Evolutionary conservation across 2,888 invertebrate genomes (phyloP), one percentile per base, ranked within the genome.

Genomic region (Gnatocerus cornutus): DNA sequence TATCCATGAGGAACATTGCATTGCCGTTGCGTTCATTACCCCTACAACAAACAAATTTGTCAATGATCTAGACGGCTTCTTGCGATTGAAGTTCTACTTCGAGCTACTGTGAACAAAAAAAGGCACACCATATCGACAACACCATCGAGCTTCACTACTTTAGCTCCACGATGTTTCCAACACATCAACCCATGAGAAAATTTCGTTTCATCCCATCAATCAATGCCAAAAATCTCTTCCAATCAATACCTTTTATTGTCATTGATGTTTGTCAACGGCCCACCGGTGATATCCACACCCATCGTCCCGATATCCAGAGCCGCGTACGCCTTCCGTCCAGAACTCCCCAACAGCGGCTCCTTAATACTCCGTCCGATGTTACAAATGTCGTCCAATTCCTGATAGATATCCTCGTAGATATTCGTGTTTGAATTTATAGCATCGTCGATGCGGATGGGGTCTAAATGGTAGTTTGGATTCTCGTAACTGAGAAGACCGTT

Each of bases 401-500:
- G 88, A 85, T 92, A 93, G 67, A 67, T 67, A 30, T 67, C 63
- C 27, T 70, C 70, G 58, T 67, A 93, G 74, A 92, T 83, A 52
- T 87, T 87, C 48, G 86, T 86, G 84, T 90, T 90, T 76, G 89
- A 90, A 83, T 91, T 91, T 79, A 90, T 88, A 56, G 92, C 93
- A 78, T 93, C 92, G 86, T 93, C 93, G 81, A 94, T 87, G 5
- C 92, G 88, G 48, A 91, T 89, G 68, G 93, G 92, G 82, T 92
- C 92, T 87, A 94, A 85, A 82, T 93, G 94, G 86, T 96, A 96
- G 87, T 96, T 96, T 21, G 96, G 95, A 85, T 96, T 96, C 87
- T 95, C 94, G 87, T 95, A 96, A 80, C 95, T 95, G 83, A 95
- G 88, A 74, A 94, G 90, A 84, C 95, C 95, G 89, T 94, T 94